Base-by-base conservation (phyloP, 1,140 invertebrate genomes). In the Aphelinus atriplicis region DNA sequence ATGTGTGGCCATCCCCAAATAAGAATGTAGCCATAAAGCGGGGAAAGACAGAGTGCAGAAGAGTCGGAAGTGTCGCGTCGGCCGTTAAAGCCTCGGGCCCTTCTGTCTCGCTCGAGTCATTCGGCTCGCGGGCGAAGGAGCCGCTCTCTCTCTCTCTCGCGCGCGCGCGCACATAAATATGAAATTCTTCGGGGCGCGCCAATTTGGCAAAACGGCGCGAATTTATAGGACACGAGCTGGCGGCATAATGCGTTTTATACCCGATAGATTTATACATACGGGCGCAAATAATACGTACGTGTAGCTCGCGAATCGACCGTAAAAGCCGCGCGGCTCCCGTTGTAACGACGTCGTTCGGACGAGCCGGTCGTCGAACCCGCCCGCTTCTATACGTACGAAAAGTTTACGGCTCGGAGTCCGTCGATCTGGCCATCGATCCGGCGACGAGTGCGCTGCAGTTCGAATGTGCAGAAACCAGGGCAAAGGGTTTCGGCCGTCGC, bases 251-350 rank as follows among this genome's bases (percentile, higher is more conserved):
- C 51, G 4, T 53, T 53, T 53, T 53, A 53, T 53, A 5, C 48
- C 42, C 63, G 9, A 60, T 56, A 56, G 60, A 71, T 72, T 72
- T 65, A 65, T 50, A 65, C 51, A 45, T 9, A 65, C 3, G n/a
- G 47, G 9, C 58, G 50, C 9, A 63, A 3, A 63, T 7, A 63
- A 53, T 6, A 53, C 51, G 51, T 53, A 53, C 78, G 75, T 78
- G 70, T 78, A 71, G 76, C 61, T 80, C 73, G 76, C 57, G 81
- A 82, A 82, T 79, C 75, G 77, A 74, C 63, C 81, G 77, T 83
- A 82, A 83, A 82, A 82, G 73, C 77, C 50, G 62, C 61, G 64
- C 45, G 45, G 46, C 71, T 76, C 77, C 68, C 69, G 69, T 63
- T 60, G 9, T 80, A 79, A 82, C 78, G 77, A 79, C 81, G 75